Evolutionary conservation across 2,888 invertebrate genomes (phyloP).

Genomic region (Neria commutata): DNA sequence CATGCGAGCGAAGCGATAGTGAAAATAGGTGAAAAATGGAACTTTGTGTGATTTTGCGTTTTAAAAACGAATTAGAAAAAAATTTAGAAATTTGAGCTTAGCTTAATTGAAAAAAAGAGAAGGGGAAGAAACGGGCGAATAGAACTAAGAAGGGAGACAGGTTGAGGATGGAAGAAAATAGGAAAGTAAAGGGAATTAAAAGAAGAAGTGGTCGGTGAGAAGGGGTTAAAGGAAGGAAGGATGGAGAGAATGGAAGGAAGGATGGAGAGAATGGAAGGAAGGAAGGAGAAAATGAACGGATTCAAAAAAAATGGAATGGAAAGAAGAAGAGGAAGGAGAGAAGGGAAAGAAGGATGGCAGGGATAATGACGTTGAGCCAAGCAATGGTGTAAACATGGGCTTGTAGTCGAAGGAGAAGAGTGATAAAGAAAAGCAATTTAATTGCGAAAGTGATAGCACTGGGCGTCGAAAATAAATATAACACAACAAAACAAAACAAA

Average conservation of each 20-base stretch:
- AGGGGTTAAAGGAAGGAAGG: neutral
- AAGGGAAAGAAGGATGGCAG: neutral
- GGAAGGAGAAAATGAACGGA: neutral
- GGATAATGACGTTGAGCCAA: neutral
- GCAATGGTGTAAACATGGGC: neutral
- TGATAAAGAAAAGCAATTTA: neutral
- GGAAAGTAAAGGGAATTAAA: slow-evolving; percentile 6
- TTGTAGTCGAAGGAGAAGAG: neutral
- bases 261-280: neutral
- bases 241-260: too few relatives aligned
- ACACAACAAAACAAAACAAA: neutral
- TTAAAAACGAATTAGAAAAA: too few relatives aligned
- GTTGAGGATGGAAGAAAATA: neutral
- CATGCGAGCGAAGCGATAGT: too few relatives aligned
- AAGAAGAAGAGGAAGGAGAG: neutral
- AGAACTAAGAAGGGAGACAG: neutral
- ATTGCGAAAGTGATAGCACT: neutral
- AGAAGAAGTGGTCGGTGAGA: neutral
- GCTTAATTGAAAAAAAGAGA: too few relatives aligned
- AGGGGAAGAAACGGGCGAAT: too few relatives aligned
- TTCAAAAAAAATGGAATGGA: slow-evolving; percentile 4
- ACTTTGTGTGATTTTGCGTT: too few relatives aligned
- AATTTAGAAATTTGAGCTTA: too few relatives aligned
- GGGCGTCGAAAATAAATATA: neutral
- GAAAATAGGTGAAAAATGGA: too few relatives aligned